Conservation (phyloP, 2,797 vertebrate species). For the Geotrypetes seraphini region DNA sequence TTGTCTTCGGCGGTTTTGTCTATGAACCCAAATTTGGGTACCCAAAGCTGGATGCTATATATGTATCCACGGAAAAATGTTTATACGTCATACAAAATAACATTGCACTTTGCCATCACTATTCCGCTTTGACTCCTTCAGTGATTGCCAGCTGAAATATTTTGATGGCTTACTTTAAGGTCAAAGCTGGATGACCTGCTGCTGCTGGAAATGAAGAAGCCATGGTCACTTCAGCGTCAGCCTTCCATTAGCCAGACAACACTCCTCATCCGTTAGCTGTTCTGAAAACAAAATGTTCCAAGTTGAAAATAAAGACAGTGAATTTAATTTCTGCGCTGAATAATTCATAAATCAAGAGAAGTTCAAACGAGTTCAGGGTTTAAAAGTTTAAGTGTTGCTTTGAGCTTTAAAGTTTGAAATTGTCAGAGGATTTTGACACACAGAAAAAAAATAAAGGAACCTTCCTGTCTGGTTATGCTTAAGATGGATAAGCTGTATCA, state of each 20-base stretch:
- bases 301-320: constrained; percentile 47
- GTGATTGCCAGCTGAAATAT: no score
- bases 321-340: constrained; percentile 62
- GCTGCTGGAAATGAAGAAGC: no score
- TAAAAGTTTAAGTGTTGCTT: constrained; percentile 70
- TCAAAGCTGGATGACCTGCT: no score
- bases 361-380: constrained; percentile 71
- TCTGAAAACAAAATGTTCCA: constrained; percentile 54
- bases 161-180: no score
- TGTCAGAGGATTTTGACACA: constrained; percentile 61
- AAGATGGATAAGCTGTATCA: constrained; percentile 50
- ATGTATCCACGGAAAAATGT: no score
- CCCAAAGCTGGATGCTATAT: no score
- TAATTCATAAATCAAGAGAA: constrained; percentile 67
- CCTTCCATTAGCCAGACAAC: constrained; percentile 26
- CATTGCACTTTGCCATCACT: no score
- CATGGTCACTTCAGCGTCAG: constrained; percentile 18
- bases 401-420: constrained; percentile 62
- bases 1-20: no score
- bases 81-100: no score
- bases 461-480: constrained; percentile 64
- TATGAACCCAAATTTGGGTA: no score
- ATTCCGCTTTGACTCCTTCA: no score
- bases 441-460: no score
- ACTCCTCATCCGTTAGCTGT: constrained; percentile 31